These are phyloP conservation scores for Columbina picui DNA, from an alignment of 2,113 vertebrate species.

Conservation along the genomic window DNA sequence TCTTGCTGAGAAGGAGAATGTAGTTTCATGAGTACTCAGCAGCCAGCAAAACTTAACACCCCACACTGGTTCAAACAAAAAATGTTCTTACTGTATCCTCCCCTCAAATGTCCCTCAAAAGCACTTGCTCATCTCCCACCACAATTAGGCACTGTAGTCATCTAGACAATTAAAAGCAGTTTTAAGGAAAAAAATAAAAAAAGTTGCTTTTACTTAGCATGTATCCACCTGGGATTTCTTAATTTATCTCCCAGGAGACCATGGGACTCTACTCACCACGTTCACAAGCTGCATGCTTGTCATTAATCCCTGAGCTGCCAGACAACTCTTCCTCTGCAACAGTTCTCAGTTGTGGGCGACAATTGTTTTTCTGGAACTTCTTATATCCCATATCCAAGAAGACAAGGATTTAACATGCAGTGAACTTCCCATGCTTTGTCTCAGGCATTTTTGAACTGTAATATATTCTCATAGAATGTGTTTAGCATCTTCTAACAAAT, in stretches of 20 bases:
- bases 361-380: not conserved
- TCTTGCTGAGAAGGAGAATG: not conserved
- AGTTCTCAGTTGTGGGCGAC: not conserved
- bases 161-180: not conserved
- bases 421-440: not conserved
- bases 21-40: not conserved
- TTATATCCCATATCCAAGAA: not conserved
- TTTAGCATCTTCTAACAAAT: not conserved
- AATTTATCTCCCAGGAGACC: not conserved
- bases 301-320: not conserved
- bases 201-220: not conserved
- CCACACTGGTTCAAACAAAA: not conserved
- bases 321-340: not conserved
- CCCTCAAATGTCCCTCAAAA: not conserved
- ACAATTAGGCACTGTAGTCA: not conserved
- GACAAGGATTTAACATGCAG: not conserved
- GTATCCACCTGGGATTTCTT: not conserved
- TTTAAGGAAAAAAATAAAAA: not conserved
- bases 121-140: accelerated
- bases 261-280: not conserved
- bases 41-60: accelerated
- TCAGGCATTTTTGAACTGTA: not conserved
- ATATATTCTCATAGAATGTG: not conserved
- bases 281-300: not conserved
- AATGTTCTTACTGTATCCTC: not conserved